These are phyloP conservation scores for Trissolcus basalis DNA, from an alignment of 1,140 invertebrate genomes.

Conservation along the genomic window DNA sequence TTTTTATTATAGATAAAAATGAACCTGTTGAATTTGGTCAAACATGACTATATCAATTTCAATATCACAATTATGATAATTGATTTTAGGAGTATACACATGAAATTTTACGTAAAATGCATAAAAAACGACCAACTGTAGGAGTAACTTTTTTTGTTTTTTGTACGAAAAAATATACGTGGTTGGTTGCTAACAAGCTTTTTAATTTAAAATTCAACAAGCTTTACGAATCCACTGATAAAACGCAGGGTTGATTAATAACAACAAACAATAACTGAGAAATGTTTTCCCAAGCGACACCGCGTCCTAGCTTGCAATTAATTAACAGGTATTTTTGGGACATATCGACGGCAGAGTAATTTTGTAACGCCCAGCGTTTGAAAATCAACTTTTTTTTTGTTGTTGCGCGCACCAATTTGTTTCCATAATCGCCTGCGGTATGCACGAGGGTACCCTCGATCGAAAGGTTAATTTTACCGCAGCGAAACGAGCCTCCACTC, in stretches of 20 bases:
- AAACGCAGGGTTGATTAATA: slow-evolving; percentile 32
- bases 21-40: too few species aligned
- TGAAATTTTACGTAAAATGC: too few species aligned
- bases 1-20: too few species aligned
- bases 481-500: slow-evolving; percentile 55
- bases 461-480: slow-evolving; percentile 67
- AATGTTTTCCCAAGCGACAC: slow-evolving; percentile 18
- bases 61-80: too few species aligned
- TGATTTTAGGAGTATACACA: too few species aligned
- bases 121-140: too few species aligned
- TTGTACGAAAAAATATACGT: too few species aligned
- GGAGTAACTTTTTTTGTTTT: too few species aligned
- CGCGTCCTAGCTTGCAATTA: slow-evolving; percentile 10
- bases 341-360: slow-evolving; percentile 18
- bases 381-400: slow-evolving; percentile 5
- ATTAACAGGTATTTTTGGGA: slow-evolving; percentile 35
- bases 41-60: too few species aligned
- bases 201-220: too few species aligned
- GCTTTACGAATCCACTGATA: too few species aligned
- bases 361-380: slow-evolving; percentile 27
- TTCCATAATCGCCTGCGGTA: slow-evolving; percentile 63
- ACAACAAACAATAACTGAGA: slow-evolving; percentile 11
- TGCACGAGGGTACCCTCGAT: slow-evolving; percentile 63
- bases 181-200: too few species aligned
- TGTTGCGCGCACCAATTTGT: slow-evolving; percentile 57